Percentiles rank a stretch among this genome's conserved stretches.
phyloP scores from a whole-genome alignment of 37 sponge, comb jelly and placozoan species.

The Tethya wilhelma region DNA sequence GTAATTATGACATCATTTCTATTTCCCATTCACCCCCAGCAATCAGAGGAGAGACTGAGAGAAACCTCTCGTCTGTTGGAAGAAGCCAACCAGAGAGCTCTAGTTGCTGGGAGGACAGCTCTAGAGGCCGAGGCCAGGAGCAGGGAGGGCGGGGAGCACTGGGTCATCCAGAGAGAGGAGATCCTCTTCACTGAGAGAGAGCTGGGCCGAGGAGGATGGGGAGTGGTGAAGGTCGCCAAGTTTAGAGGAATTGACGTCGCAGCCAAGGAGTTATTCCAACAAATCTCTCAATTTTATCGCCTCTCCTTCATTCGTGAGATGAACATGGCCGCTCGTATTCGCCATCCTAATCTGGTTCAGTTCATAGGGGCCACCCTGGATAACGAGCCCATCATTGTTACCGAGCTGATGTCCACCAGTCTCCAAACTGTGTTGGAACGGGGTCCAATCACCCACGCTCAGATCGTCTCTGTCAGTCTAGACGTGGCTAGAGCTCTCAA shows the following conservation, averaged over 20 bases:
- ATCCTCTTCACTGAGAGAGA: conserved; percentile 38
- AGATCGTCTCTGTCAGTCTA: conserved; percentile 26
- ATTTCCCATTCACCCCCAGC: no score
- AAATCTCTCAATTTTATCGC: conserved; percentile 57
- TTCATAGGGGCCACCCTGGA: conserved; percentile 75
- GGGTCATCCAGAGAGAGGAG: conserved; percentile 46
- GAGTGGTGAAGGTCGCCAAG: conserved; percentile 46
- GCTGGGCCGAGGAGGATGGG: conserved; percentile 75
- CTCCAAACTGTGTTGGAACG: conserved; percentile 52
- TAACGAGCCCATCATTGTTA: conserved; percentile 54
- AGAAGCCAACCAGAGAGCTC: no score
- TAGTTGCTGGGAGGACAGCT: no score
- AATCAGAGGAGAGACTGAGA: no score
- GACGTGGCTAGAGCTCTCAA: conserved; percentile 66
- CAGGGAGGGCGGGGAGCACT: conserved; percentile 26
- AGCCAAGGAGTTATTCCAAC: conserved; percentile 56
- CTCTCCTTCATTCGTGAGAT: conserved; percentile 56
- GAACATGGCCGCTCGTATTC: conserved; percentile 52
- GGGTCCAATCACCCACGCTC: conserved; percentile 29
- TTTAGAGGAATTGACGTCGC: conserved; percentile 68
- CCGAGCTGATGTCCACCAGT: conserved; percentile 76
- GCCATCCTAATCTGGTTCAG: conserved; percentile 73
- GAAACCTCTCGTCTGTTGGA: no score
- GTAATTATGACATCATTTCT: no score
- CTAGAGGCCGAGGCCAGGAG: no score